A percentile compares a stretch with the other conserved stretches of the same genome.
Evolutionary conservation across 1,140 invertebrate species (phyloP).

Genomic region (Arctopsyche grandis): DNA sequence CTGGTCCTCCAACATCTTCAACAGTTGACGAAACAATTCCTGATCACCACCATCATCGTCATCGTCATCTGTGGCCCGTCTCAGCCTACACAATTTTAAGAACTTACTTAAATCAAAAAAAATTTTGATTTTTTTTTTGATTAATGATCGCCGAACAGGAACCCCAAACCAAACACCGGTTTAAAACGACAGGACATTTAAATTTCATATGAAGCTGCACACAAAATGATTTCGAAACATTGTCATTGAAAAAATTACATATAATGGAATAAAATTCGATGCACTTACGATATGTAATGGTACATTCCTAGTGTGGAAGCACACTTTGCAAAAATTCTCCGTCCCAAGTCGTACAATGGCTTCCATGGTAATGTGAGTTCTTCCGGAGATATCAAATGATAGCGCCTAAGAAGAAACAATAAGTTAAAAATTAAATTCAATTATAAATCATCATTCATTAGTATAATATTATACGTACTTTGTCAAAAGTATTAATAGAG

Average conservation of each 20-base stretch:
- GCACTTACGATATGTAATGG: slow-evolving; percentile 71
- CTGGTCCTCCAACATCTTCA: slow-evolving; percentile 40
- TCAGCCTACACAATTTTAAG: slow-evolving; percentile 52
- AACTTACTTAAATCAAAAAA: slow-evolving; percentile 31
- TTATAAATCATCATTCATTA: no score
- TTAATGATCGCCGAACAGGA: no score
- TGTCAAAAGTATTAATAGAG: slow-evolving; percentile 59
- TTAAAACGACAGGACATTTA: no score
- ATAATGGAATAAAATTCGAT: not conserved
- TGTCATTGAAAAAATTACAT: no score
- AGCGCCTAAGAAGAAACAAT: slow-evolving; percentile 72
- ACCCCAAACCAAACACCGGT: no score
- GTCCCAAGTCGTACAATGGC: slow-evolving; percentile 80
- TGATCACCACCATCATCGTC: slow-evolving; percentile 27
- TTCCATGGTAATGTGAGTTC: slow-evolving; percentile 88
- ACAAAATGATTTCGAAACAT: no score
- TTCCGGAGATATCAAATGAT: slow-evolving; percentile 77
- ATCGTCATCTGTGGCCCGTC: slow-evolving; percentile 38
- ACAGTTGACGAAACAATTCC: slow-evolving; percentile 38
- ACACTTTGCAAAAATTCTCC: slow-evolving; percentile 64
- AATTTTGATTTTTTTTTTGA: not conserved
- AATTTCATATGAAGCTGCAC: no score
- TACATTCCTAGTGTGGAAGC: slow-evolving; percentile 67
- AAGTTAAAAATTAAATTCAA: not conserved
- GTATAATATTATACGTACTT: slow-evolving; percentile 41